Evolutionary conservation across 2,888 invertebrate genomes (phyloP), one percentile per base, ranked within the genome.

Genomic region (Macrophya alboannulata): DNA sequence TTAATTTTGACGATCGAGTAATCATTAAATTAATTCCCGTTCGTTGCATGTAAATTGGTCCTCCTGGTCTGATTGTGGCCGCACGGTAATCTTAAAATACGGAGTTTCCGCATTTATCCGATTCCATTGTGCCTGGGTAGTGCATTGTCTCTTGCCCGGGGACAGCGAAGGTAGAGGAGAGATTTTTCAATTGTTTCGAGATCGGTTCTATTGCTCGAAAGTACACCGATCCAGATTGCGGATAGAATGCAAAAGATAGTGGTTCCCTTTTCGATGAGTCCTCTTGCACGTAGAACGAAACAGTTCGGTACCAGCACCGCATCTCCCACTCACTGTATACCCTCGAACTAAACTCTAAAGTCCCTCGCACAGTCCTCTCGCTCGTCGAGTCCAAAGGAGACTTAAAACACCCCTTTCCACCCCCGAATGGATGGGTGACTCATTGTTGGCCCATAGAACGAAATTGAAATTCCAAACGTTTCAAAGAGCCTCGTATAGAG

Each of bases 381-480:
- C 45, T 21, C 21, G 8, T n/a, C 43, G n/a, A 40, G 72, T 17
- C n/a, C 72, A 45, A 40, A 51, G 55, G 25, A 45, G 74, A 74
- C 74, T 74, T 45, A 45, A 74, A 74, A 68, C 68, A 74, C 74
- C 74, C 74, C 45, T 74, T 74, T 74, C 74, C n/a, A 45, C 74
- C 43, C 77, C 37, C 77, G n/a, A 71, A 31, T 31, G 21, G 1
- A 74, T 48, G 77, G 51, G 55, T 77, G 77, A 77, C 77, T 43
- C 62, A 81, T 62, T 40, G 59, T 62, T 81, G 59, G 25, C 40
- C 43, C n/a, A 12, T 21, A 40, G 40, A 62, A 43, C 59, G 62
- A 81, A 81, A 81, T 81, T 81, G 81, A 81, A 81, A 81, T 81
- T 81, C 81, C 59, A 40, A 81, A 81, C 59, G 62, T 40, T 81